phyloP scores from a whole-genome alignment of 2,888 invertebrate species.

The Labia minor region DNA sequence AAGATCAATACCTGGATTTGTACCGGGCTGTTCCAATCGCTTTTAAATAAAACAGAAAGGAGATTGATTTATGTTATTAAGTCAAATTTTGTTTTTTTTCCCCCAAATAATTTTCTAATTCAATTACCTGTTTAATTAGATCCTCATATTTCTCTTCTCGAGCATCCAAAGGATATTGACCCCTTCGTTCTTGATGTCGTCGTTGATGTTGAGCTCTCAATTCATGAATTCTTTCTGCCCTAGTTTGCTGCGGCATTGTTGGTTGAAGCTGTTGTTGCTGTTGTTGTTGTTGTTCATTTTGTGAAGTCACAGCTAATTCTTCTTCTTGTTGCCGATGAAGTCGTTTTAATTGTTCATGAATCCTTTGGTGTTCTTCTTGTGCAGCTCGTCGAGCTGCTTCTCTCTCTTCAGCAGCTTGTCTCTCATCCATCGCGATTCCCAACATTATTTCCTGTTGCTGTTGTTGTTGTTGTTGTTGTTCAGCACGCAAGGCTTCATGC shows the following conservation, averaged over 20 bases:
- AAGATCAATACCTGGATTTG: conserved; percentile 31
- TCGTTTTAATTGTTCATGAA: conserved; percentile 39
- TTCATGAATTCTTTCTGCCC: conserved; percentile 40
- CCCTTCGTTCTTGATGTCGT: conserved; percentile 45
- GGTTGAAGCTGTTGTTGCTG: conserved; percentile 14
- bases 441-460: conserved; percentile 33
- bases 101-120: too few species aligned
- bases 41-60: conserved; percentile 24
- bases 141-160: conserved; percentile 40
- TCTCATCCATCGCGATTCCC: conserved; percentile 35
- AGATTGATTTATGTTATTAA: too few species aligned
- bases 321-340: conserved; percentile 32
- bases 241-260: conserved; percentile 23
- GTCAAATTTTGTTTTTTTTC: too few species aligned
- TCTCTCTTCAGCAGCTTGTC: conserved; percentile 28
- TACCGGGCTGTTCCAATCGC: conserved; percentile 30
- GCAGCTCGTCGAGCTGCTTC: conserved; percentile 33
- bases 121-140: conserved; percentile 35
- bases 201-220: conserved; percentile 44
- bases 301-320: background rate
- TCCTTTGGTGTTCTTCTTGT: conserved; percentile 35
- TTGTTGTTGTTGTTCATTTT: conserved; percentile 17
- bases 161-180: conserved; percentile 47
- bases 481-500: conserved; percentile 33
- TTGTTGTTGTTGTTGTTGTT: conserved; percentile 41